A percentile compares a stretch with the other conserved stretches of the same genome.
Conservation (phyloP, 1,140 invertebrate genomes). For the Archivesica marissinica region DNA sequence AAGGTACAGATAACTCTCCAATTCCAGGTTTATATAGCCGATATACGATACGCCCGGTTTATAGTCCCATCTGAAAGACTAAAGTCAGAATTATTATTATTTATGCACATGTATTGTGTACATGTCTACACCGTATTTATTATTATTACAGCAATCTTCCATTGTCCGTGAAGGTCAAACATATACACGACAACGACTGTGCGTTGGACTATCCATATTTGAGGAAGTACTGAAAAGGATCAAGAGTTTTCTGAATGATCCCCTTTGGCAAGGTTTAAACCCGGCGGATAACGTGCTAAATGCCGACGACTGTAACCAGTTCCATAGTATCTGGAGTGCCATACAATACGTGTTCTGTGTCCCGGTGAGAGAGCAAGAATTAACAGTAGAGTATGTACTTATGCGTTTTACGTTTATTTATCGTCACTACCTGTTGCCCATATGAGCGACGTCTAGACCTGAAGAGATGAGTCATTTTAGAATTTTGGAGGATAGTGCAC, state of each 20-base stretch:
- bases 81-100: neutral
- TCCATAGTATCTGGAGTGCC: conserved; percentile 98
- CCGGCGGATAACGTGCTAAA: conserved; percentile 97
- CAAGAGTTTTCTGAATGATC: conserved; percentile 92
- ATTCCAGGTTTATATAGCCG: neutral
- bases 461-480: too few relatives aligned
- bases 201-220: conserved; percentile 99
- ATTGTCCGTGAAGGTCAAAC: conserved; percentile 94
- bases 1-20: neutral
- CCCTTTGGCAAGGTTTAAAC: conserved; percentile 94
- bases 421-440: too few relatives aligned
- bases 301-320: conserved; percentile 98
- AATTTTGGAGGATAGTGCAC: too few relatives aligned
- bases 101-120: neutral
- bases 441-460: too few relatives aligned
- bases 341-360: conserved; percentile 99
- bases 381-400: conserved; percentile 95
- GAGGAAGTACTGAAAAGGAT: conserved; percentile 96
- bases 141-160: conserved; percentile 80
- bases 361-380: conserved; percentile 98
- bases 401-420: too few relatives aligned
- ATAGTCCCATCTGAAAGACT: too few relatives aligned
- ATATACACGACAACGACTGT: conserved; percentile 97
- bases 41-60: neutral
- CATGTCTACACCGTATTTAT: neutral